Conservation (phyloP, 2,797 vertebrate genomes). For the Otolemur crassicaudatus region DNA sequence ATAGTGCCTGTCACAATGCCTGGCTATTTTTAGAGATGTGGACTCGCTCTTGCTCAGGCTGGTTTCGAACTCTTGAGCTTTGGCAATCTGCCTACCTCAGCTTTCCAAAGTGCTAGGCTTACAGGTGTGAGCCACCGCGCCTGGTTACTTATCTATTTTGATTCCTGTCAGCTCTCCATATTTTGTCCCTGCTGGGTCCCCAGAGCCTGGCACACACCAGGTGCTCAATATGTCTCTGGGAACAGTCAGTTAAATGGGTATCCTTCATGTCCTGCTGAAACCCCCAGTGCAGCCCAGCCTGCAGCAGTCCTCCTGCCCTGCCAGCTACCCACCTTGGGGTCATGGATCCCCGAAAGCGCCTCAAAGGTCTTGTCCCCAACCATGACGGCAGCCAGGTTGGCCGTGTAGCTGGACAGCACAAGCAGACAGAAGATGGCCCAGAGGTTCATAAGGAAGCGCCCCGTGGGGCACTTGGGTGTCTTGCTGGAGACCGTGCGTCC, state of each 20-base stretch:
- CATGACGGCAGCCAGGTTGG: conserved; percentile 97
- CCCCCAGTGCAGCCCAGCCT: neutral
- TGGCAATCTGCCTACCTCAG: no score
- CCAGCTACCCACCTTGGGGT: conserved; percentile 90
- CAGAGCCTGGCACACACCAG: neutral
- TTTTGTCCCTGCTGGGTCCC: neutral
- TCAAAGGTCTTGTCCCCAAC: conserved; percentile 98
- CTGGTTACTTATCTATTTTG: neutral
- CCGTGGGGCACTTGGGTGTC: conserved; percentile 97
- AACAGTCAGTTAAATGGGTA: neutral
- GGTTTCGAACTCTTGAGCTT: no score
- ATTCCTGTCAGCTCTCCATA: neutral
- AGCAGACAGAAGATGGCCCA: conserved; percentile 99
- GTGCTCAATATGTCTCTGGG: neutral
- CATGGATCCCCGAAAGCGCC: conserved; percentile 96
- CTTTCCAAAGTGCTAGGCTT: no score
- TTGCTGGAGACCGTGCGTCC: conserved; percentile 95
- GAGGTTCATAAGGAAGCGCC: conserved; percentile 98
- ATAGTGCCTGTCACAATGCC: no score
- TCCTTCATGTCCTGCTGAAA: neutral
- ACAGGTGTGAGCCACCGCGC: no score
- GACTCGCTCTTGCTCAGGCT: no score
- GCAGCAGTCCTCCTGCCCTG: accelerated
- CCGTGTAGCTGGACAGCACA: conserved; percentile 97
- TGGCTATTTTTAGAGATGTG: no score